Evolutionary conservation across 1,140 invertebrate species (phyloP), one percentile per base, ranked within the genome.

Genomic region (Microplitis mediator): DNA sequence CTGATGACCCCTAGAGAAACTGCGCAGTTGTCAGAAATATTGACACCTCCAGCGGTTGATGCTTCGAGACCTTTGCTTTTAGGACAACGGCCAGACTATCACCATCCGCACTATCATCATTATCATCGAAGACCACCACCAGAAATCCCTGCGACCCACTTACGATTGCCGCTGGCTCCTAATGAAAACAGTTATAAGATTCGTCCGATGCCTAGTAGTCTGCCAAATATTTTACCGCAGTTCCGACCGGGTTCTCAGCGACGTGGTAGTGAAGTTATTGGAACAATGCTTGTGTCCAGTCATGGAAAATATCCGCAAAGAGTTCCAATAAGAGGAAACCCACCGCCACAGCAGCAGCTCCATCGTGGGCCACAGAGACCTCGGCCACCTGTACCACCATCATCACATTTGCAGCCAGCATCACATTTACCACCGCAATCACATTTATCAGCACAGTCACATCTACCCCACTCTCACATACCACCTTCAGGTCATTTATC

Each of bases 191-290:
- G 77, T 0, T 82, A 82, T 13, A 86, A 87, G 9, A 83, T 86
- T 72, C 82, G 87, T 23, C 85, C 81, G 65, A 16, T 67, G 23
- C 80, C 82, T 9, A 79, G 84, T 35, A 89, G 89, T 72, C 75
- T 93, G 58, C 92, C 92, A 0, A 93, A 93, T 75, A 92, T 93
- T 74, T 75, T 93, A 39, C 92, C 92, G 0, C 92, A 93, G 76
- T 93, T 93, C 69, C 84, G 91, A 63, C 92, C 92, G 0, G 92
- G 92, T 3, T 90, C 90, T 0, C 84, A 86, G 16, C 88, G 88
- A 1, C 90, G 90, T 23, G 82, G 81, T 4, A 74, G 86, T 2
- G 86, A 88, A 1, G 72, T 77, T 0, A 83, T 86, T 13, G 87
- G 86, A 8, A 88, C 86, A 4, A 76, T 87, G 13, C 78, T 83